Conservation (phyloP, 2,888 invertebrate genomes). For the Parnassius orleans region DNA sequence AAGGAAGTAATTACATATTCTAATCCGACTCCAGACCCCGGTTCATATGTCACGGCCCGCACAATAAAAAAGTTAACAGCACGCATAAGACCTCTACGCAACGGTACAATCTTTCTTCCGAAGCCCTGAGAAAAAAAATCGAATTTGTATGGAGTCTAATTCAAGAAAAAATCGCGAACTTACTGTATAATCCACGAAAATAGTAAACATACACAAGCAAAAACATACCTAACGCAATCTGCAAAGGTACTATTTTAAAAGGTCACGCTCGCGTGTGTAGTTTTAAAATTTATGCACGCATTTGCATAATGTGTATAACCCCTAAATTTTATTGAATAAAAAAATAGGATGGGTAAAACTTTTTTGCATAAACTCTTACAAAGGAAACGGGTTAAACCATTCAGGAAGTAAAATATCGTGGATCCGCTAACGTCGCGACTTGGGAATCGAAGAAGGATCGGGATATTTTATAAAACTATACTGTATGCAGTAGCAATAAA, state of each 20-base stretch:
- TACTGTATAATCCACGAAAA: conserved; percentile 62
- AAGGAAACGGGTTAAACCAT: conserved; percentile 80
- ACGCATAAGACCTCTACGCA: conserved; percentile 59
- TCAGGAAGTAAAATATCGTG: conserved; percentile 76
- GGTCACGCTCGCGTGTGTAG: conserved; percentile 41
- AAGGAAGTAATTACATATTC: conserved; percentile 81
- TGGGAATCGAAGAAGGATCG: conserved; percentile 49
- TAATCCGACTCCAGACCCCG: conserved; percentile 74
- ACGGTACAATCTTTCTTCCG: conserved; percentile 64
- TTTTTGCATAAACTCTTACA: conserved; percentile 82
- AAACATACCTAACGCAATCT: conserved; percentile 40
- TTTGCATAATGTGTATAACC: conserved; percentile 82
- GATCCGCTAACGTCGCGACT: conserved; percentile 57
- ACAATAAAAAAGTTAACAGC: conserved; percentile 63
- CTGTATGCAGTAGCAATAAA: conserved; percentile 42
- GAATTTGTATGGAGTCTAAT: conserved; percentile 50
- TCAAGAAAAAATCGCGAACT: conserved; percentile 71
- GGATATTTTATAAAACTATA: conserved; percentile 35
- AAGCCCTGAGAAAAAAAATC: conserved; percentile 74
- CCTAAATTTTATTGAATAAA: conserved; percentile 81
- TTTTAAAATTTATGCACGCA: conserved; percentile 78
- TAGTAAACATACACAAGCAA: conserved; percentile 39
- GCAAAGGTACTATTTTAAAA: conserved; percentile 40
- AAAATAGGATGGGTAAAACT: conserved; percentile 82
- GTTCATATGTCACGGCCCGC: conserved; percentile 74